Evolutionary conservation across 2,888 invertebrate genomes (phyloP).

Genomic region (Acholoe squamosa): DNA sequence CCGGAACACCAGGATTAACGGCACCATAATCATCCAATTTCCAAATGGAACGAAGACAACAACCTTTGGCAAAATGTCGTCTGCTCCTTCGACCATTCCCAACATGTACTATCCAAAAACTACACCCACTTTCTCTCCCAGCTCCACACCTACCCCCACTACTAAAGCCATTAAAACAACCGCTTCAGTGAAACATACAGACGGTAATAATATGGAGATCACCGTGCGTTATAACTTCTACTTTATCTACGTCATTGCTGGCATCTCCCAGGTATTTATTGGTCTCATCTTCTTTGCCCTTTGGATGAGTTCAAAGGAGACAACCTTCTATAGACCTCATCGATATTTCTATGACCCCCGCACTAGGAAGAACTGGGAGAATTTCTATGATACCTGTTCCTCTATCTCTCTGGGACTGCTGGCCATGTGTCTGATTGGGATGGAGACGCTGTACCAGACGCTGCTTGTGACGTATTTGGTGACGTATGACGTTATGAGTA

Average conservation of each 20-base stretch:
- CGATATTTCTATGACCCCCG: not conserved
- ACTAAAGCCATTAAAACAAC: too few relatives aligned
- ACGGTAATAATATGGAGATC: too few relatives aligned
- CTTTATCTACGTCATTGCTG: not conserved
- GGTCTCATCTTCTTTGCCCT: not conserved
- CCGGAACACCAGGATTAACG: too few relatives aligned
- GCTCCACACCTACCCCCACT: too few relatives aligned
- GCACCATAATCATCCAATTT: too few relatives aligned
- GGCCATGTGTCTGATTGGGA: not conserved
- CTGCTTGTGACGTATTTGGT: not conserved
- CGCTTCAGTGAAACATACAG: too few relatives aligned
- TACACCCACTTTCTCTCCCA: too few relatives aligned
- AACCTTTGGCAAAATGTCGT: too few relatives aligned
- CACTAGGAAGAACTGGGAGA: not conserved
- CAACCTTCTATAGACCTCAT: too few relatives aligned
- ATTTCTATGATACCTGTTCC: not conserved
- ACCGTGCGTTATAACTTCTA: not conserved
- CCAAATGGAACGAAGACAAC: too few relatives aligned
- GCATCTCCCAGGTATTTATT: not conserved
- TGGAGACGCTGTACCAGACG: conserved; percentile 11
- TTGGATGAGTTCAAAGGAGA: not conserved
- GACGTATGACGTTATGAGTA: not conserved
- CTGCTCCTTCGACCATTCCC: too few relatives aligned
- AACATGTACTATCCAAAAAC: too few relatives aligned
- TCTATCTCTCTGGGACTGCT: not conserved